These are phyloP conservation scores for Embidobia sp. DNA, from an alignment of 2,888 invertebrate genomes.

Conservation along the genomic window DNA sequence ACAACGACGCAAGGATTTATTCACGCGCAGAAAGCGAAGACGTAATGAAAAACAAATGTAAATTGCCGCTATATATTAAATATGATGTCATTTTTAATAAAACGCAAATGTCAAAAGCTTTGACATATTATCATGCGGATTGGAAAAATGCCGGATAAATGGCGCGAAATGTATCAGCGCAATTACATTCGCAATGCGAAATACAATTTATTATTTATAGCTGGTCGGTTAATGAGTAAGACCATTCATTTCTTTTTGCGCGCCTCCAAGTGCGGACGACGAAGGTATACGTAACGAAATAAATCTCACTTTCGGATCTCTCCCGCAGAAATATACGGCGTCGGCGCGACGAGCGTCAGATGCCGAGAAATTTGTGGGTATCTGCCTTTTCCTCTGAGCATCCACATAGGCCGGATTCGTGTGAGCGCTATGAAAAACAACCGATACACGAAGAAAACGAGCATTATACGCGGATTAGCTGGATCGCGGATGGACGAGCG, in stretches of 20 bases:
- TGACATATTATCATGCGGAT: slow-evolving; percentile 38
- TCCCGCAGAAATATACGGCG: slow-evolving; percentile 65
- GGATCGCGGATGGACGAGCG: too few relatives aligned
- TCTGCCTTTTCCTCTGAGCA: slow-evolving; percentile 40
- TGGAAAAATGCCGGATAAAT: slow-evolving; percentile 59
- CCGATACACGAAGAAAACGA: slow-evolving; percentile 47
- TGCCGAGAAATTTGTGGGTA: slow-evolving; percentile 54
- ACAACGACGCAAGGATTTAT: slow-evolving; percentile 12
- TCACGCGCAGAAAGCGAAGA: not conserved
- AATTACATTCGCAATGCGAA: slow-evolving; percentile 37
- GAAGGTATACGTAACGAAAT: slow-evolving; percentile 66
- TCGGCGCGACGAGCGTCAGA: slow-evolving; percentile 50
- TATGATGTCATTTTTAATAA: slow-evolving; percentile 22
- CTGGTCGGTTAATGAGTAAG: slow-evolving; percentile 66
- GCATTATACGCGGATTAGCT: too few relatives aligned
- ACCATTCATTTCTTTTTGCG: slow-evolving; percentile 66
- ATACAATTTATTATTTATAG: slow-evolving; percentile 68
- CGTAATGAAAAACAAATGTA: slow-evolving; percentile 30
- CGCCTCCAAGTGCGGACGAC: slow-evolving; percentile 47
- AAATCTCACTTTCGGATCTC: slow-evolving; percentile 73
- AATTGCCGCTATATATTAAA: slow-evolving; percentile 37
- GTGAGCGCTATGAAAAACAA: slow-evolving; percentile 32
- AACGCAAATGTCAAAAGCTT: slow-evolving; percentile 27
- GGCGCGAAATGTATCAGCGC: slow-evolving; percentile 64
- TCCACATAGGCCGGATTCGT: slow-evolving; percentile 19